Evolutionary conservation across 2,113 vertebrate genomes (phyloP), one percentile per base, ranked within the genome.

Genomic region (Nothobranchius furzeri): DNA sequence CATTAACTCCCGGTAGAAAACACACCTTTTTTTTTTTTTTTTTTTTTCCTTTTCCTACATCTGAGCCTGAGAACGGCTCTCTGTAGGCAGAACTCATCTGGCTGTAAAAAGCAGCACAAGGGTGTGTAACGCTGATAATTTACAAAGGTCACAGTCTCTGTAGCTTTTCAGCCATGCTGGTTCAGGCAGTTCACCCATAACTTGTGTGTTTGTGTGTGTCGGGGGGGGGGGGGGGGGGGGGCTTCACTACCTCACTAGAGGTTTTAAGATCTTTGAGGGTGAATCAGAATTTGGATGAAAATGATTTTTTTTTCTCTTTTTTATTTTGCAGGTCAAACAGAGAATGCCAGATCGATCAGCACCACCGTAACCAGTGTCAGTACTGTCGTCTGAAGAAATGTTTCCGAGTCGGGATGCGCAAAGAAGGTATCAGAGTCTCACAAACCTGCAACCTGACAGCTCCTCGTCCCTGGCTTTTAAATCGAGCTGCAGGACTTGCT

Each of bases 381-480:
- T 99, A 95, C 90, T 99, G 97, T 70, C 95, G 97, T n/a, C 93
- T 98, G 60, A 98, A 98, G 92, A 99, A 98, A 90, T 99, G 97
- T 62, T 97, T 99, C 91, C 93, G 95, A 0, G 97, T 99, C 35
- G 97, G 97, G 20, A 99, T 99, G 97, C 94, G 97, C 76, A 98
- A 98, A 91, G 97, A 99, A 95, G 96, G 96, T 99, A 94, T 85
- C 24, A 65, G 36, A 56, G 47, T 17, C 10, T 14, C 15, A 15
- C 13, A 53, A 54, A 40, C 7, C 37, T 40, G 37, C 30, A 30
- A 30, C 30, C 30, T 30, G 4, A 30, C 30, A 30, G 30, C 4
- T 30, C 30, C 30, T 30, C 30, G 30, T 3, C 30, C 30, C 20
- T 20, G 20, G 20, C 20, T 20, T 30, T 30, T 30, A 30, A 3